phyloP scores from a whole-genome alignment of 2,113 vertebrate genomes.

The Erinaceus europaeus region DNA sequence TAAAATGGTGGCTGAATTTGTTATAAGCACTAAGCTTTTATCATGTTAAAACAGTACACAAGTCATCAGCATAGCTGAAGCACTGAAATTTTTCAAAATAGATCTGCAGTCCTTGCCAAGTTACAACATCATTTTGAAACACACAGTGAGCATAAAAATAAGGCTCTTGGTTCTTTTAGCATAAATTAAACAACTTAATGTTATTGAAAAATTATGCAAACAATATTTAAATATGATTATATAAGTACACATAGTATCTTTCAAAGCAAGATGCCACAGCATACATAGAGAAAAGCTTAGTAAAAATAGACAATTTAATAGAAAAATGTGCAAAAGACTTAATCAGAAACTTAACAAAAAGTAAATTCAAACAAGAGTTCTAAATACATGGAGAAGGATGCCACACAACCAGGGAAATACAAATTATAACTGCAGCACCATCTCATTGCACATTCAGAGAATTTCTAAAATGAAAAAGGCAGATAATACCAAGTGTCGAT shows the following conservation, averaged over 20 bases:
- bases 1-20: conserved; percentile 70
- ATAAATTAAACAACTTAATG: conserved; percentile 74
- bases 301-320: conserved; percentile 30
- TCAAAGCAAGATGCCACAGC: conserved; percentile 51
- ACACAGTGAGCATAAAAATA: conserved; percentile 69
- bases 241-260: conserved; percentile 55
- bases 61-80: conserved; percentile 63
- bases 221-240: conserved; percentile 73
- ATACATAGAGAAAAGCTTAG: conserved; percentile 34
- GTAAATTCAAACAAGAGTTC: not conserved
- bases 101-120: conserved; percentile 64
- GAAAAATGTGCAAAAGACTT: conserved; percentile 50
- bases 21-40: conserved; percentile 58
- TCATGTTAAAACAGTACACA: conserved; percentile 65
- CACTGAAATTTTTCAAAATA: conserved; percentile 65
- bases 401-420: not conserved
- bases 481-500: conserved; percentile 16
- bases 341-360: conserved; percentile 16
- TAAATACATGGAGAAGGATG: not conserved
- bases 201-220: conserved; percentile 71
- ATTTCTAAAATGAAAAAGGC: conserved; percentile 6
- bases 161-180: conserved; percentile 62
- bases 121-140: conserved; percentile 69
- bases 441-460: not conserved
- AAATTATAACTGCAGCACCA: conserved; percentile 25